phyloP scores from a whole-genome alignment of 37 sponge, comb jelly and placozoan species.

The Petrosia ficiformis region DNA sequence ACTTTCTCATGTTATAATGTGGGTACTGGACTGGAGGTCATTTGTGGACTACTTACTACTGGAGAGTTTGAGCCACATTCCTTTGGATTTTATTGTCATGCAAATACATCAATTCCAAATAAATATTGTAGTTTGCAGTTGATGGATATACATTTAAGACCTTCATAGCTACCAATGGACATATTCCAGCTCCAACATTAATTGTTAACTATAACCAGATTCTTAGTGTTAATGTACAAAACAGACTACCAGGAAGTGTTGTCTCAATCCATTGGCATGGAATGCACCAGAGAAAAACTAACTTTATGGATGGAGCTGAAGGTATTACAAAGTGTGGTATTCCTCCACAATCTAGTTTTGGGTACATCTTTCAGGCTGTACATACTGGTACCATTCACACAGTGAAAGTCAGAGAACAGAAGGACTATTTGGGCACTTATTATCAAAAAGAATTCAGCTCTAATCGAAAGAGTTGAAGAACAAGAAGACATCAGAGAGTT shows the following conservation, averaged over 20 bases:
- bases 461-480: neutral
- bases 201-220: constrained; percentile 34
- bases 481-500: constrained; percentile 10
- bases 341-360: constrained; percentile 14
- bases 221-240: constrained; percentile 33
- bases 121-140: too few species aligned
- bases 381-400: constrained; percentile 76
- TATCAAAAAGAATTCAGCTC: neutral
- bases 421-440: constrained; percentile 62
- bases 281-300: constrained; percentile 27
- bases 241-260: constrained; percentile 30
- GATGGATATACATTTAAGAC: constrained; percentile 22
- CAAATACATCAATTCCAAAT: too few species aligned
- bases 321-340: constrained; percentile 54
- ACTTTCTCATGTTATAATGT: constrained; percentile 18
- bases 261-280: constrained; percentile 74
- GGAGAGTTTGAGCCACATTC: too few species aligned
- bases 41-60: neutral
- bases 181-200: constrained; percentile 49
- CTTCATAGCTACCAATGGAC: constrained; percentile 34
- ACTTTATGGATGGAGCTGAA: constrained; percentile 68
- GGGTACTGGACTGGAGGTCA: neutral
- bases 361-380: constrained; percentile 58
- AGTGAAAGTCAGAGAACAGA: constrained; percentile 57
- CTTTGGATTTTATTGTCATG: too few species aligned